Conservation (phyloP, 2,888 invertebrate species). For the Aphodius granarius region DNA sequence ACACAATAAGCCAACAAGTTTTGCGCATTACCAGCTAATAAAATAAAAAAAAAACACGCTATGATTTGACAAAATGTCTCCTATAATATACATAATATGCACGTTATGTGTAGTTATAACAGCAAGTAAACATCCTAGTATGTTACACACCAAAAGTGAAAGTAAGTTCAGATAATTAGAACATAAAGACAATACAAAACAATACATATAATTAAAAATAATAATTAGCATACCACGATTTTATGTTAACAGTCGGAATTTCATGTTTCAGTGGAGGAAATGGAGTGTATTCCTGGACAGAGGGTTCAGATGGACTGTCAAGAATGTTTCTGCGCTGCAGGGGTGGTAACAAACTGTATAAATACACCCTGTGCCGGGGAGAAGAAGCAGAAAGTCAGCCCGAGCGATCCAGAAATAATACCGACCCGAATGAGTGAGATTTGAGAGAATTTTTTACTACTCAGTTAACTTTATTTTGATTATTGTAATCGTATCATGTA, state of each 20-base stretch:
- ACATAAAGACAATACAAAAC: too few species aligned
- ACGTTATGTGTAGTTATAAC: not conserved
- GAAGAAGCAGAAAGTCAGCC: not conserved
- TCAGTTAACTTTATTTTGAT: not conserved
- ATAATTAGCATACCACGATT: not conserved
- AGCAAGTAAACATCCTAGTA: not conserved
- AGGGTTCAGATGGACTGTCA: not conserved
- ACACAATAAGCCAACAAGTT: too few species aligned
- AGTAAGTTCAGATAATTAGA: too few species aligned
- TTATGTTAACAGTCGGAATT: not conserved
- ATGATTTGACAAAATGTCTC: not conserved
- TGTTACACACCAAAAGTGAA: not conserved
- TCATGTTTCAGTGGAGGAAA: not conserved
- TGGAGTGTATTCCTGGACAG: not conserved
- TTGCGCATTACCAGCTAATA: too few species aligned
- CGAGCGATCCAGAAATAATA: not conserved
- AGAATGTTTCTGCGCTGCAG: not conserved
- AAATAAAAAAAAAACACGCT: too few species aligned
- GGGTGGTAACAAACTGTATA: not conserved
- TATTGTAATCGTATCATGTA: too few species aligned
- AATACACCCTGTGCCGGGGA: not conserved
- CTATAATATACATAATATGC: not conserved
- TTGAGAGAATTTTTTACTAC: too few species aligned
- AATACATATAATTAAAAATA: not conserved
- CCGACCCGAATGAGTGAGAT: not conserved